Conservation (phyloP, 2,888 invertebrate genomes). For the Lamellibrachia columna region DNA sequence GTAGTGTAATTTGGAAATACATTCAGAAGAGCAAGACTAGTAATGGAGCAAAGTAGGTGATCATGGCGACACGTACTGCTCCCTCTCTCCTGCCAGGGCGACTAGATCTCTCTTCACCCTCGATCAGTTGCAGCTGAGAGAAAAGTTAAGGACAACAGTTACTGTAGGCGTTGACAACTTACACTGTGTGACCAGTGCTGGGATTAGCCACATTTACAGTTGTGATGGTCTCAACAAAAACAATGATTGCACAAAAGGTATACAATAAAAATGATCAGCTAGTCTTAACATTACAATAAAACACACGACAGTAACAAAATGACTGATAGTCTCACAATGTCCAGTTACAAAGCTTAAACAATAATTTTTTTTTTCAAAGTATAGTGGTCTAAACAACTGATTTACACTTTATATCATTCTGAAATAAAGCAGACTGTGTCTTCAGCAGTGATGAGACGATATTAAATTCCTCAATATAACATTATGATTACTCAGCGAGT, state of each 20-base stretch:
- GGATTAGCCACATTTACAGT: neutral
- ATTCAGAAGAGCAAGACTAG: too few species aligned
- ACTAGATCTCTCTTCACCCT: constrained; percentile 57
- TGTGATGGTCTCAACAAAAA: neutral
- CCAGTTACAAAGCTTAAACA: too few species aligned
- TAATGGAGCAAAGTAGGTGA: too few species aligned
- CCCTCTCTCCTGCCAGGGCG: constrained; percentile 46
- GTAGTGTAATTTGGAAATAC: too few species aligned
- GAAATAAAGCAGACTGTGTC: neutral
- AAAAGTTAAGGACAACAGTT: neutral
- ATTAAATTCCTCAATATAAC: neutral
- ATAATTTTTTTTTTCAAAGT: too few species aligned
- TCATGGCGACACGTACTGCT: constrained; percentile 34
- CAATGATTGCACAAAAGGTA: neutral
- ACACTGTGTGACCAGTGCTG: too few species aligned
- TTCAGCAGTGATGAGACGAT: neutral
- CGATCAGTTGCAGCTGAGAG: constrained; percentile 55
- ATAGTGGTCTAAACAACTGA: too few species aligned
- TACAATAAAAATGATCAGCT: neutral
- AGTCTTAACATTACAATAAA: neutral
- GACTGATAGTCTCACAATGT: neutral
- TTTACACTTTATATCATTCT: too few species aligned
- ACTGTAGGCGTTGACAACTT: constrained; percentile 17
- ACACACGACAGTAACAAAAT: neutral
- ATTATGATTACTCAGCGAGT: neutral